Evolutionary conservation across 2,113 vertebrate species (phyloP), one percentile per base, ranked within the genome.

Genomic region (Solenodon paradoxus): DNA sequence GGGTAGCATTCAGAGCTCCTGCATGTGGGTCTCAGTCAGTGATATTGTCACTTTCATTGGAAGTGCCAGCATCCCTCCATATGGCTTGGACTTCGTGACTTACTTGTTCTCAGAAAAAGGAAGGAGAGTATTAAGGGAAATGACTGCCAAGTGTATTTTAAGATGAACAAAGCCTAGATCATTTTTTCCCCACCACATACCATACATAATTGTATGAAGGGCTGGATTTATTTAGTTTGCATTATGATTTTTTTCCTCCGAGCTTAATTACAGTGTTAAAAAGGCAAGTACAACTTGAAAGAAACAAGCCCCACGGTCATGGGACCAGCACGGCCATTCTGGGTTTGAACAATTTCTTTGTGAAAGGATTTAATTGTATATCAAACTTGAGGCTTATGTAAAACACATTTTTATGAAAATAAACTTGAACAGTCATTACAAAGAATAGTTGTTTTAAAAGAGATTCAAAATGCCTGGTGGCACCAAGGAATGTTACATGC

Each of bases 221-320:
- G 93, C 94, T 90, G 95, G 89, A 94, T 97, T 97, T 97, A 97
- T 97, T 97, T 96, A 89, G 93, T 96, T 96, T 90, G 93, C 92
- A 92, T 96, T 96, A 93, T 96, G 92, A 83, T 96, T 95, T 81
- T 69, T 78, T 40, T 0, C 86, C 93, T 92, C 92, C 47, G 84
- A 95, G 96, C 95, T 97, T 97, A 97, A 97, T 97, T 97, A 95
- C 93, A 97, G 93, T 96, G 96, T 97, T 96, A 97, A 97, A 96
- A 96, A 97, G 95, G 85, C 95, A 96, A 94, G 57, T 72, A 40
- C 42, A 80, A 89, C 96, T 93, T 92, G 92, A 96, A 97, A 97
- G 96, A 85, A 96, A 93, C 80, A 81, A 93, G 82, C 87, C 74
- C 66, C 40, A 61, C 0, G 12, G 78, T 95, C 86, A 45, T 35